These are phyloP conservation scores for Eubucco bourcierii DNA, from an alignment of 2,113 vertebrate genomes.

Conservation along the genomic window DNA sequence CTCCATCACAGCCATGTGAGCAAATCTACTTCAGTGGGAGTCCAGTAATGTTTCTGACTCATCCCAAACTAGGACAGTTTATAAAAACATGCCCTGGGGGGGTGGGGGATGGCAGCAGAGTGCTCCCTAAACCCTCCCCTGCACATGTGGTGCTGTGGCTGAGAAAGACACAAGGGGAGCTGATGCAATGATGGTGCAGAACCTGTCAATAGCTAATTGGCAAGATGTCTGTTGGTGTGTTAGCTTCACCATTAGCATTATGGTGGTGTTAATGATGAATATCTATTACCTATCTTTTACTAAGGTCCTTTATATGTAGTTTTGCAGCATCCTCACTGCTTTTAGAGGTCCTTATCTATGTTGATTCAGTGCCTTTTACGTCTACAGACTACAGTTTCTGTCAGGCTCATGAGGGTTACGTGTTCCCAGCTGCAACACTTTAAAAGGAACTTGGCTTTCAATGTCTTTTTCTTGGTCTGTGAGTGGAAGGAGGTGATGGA, in stretches of 20 bases:
- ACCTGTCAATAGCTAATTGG: not conserved
- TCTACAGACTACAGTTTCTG: not conserved
- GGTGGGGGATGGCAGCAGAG: not conserved
- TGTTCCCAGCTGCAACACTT: not conserved
- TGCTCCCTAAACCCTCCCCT: not conserved
- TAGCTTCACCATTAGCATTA: not conserved
- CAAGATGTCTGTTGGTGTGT: not conserved
- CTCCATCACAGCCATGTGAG: not conserved
- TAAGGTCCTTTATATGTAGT: not conserved
- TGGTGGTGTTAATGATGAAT: not conserved
- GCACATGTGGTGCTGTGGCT: not conserved
- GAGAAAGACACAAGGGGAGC: not conserved
- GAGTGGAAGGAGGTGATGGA: not conserved
- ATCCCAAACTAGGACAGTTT: not conserved
- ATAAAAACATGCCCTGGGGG: not conserved
- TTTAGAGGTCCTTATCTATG: not conserved
- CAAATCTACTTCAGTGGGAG: not conserved
- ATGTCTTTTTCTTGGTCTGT: not conserved
- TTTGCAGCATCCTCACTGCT: not conserved
- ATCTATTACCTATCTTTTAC: not conserved
- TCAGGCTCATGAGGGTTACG: not conserved
- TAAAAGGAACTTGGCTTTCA: not conserved
- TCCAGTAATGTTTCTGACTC: constrained; percentile 12
- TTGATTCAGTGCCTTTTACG: not conserved
- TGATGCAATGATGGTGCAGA: not conserved